Evolutionary conservation across 2,113 vertebrate species (phyloP).

Genomic region (Zeus faber): DNA sequence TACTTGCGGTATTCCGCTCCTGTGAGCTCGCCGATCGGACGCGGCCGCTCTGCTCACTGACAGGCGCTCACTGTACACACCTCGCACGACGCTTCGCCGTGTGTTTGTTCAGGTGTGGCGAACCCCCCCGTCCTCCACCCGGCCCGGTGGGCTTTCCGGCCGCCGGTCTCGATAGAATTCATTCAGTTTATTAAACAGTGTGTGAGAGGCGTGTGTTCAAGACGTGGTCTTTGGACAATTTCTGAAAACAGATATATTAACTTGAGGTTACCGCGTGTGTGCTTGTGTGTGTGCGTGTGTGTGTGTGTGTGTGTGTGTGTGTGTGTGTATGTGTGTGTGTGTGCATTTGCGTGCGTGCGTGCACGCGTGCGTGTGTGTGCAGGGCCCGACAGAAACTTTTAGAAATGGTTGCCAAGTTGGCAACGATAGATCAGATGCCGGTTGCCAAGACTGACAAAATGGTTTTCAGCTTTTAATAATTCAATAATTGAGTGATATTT

Average conservation of each 20-base stretch:
- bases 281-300: not conserved
- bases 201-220: slow-evolving; percentile 73
- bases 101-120: slow-evolving; percentile 89
- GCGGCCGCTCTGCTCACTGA: not conserved
- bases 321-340: not conserved
- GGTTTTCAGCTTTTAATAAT: too few relatives aligned
- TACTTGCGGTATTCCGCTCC: slow-evolving; percentile 24
- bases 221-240: slow-evolving; percentile 67
- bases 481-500: too few relatives aligned
- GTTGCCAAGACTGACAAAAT: too few relatives aligned
- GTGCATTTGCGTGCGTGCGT: not conserved
- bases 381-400: too few relatives aligned
- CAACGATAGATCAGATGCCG: too few relatives aligned
- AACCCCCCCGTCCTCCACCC: slow-evolving; percentile 53
- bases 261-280: not conserved
- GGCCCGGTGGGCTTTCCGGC: slow-evolving; percentile 73
- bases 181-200: slow-evolving; percentile 80
- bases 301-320: not conserved
- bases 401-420: too few relatives aligned
- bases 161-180: slow-evolving; percentile 79
- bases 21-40: slow-evolving; percentile 19
- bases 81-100: slow-evolving; percentile 46
- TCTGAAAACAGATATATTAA: slow-evolving; percentile 42
- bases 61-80: not conserved
- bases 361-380: too few relatives aligned